Evolutionary conservation across 53 echinoderm and acorn worm genomes (phyloP), one percentile per base, ranked within the genome.

Genomic region (Temnopleurus reevesii): DNA sequence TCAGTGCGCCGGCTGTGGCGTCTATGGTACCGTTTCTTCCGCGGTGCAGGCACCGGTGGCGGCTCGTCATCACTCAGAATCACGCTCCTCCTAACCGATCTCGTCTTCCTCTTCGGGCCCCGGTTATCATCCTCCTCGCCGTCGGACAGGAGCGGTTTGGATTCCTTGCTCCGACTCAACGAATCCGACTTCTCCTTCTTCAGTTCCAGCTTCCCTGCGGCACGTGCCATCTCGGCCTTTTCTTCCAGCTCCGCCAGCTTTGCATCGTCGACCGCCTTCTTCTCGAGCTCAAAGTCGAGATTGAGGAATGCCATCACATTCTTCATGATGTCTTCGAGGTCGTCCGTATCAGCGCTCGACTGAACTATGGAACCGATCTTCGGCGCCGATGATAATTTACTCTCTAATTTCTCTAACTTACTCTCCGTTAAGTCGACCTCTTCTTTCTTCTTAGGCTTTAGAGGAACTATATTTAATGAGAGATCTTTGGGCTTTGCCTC

Each of bases 281-380:
- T 71, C 51, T 83, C 83, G 31, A 56, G 21, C 8, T 83, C 83
- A 12, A 83, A 53, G 85, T 85, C 85, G 12, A 85, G 45, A 31
- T 60, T 85, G 7, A 85, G 45, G 19, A 85, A 85, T 49, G n/a
- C 85, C 85, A 85, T 85, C 2, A 85, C 85, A n/a, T 85, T 85
- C 60, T 85, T 85, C 85, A 85, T 85, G 60, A 85, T 85, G 85
- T 85, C 85, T 12, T 85, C 85, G 1, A 85, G 60, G 17, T 85
- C 60, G 38, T 85, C 85, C 13, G 85, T 59, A 24, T 85, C 85
- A 59, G 85, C 85, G 24, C 85, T 85, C 19, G 79, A 79, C 71
- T 71, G 71, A n/a, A 41, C 71, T 71, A 71, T 21, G n/a, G 71
- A 71, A 12, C 71, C 71, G 8, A 71, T 71, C 30, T 71, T 71